phyloP scores from a whole-genome alignment of 92 coral and sea anemone genomes.

The Actinostola sp. region DNA sequence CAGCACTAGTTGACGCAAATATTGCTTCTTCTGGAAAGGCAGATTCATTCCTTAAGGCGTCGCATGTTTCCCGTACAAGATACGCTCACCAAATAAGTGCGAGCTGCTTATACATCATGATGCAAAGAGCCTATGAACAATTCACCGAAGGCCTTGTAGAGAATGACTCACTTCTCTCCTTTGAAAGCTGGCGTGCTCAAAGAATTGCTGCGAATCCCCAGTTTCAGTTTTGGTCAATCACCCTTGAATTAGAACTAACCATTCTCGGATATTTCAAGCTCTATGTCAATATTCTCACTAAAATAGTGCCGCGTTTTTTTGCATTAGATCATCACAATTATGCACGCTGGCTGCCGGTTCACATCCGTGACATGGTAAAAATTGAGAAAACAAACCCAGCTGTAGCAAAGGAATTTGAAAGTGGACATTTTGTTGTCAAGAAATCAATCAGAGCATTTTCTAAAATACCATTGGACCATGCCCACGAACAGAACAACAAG shows the following conservation, averaged over 20 bases:
- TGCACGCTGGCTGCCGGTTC: constrained; percentile 54
- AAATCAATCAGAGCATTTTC: constrained; percentile 44
- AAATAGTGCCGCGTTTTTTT: constrained; percentile 46
- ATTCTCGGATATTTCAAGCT: constrained; percentile 25
- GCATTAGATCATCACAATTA: constrained; percentile 36
- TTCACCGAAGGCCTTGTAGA: background rate
- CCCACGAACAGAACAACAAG: constrained; percentile 43
- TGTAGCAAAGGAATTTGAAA: constrained; percentile 32
- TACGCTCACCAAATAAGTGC: constrained; percentile 45
- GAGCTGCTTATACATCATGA: constrained; percentile 23
- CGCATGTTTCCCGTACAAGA: constrained; percentile 26
- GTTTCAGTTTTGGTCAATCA: constrained; percentile 37
- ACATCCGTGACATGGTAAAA: constrained; percentile 45
- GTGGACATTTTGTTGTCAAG: constrained; percentile 52
- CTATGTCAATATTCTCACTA: constrained; percentile 15
- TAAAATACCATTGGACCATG: constrained; percentile 36
- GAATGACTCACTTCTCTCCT: constrained; percentile 3
- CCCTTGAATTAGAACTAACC: constrained; percentile 24
- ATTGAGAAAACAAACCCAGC: constrained; percentile 23
- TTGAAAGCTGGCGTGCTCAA: constrained; percentile 12
- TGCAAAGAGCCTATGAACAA: constrained; percentile 30
- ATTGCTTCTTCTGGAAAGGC: constrained; percentile 61
- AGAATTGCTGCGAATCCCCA: constrained; percentile 19
- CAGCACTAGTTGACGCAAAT: constrained; percentile 57
- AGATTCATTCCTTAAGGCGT: constrained; percentile 60